These are phyloP conservation scores for Montipora capricornis DNA, from an alignment of 64 coral and sea anemone genomes.

Conservation along the genomic window DNA sequence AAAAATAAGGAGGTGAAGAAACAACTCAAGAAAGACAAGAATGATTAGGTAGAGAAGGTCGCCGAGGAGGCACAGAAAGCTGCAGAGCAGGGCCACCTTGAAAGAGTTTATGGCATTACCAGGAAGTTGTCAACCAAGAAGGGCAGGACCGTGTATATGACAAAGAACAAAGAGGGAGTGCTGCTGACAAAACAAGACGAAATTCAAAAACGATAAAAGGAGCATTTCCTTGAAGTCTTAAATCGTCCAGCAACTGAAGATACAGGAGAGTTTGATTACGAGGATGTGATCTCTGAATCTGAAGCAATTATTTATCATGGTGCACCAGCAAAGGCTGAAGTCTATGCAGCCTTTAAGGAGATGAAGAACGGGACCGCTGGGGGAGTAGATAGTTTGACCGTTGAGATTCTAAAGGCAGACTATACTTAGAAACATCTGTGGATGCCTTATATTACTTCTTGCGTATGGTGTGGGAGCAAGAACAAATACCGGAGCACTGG, in stretches of 20 bases:
- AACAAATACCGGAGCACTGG: constrained; percentile 14
- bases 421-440: no score
- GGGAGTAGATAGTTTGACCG: constrained; percentile 7
- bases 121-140: background rate
- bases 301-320: no score
- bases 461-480: background rate
- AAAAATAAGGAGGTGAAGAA: no score
- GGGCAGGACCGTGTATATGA: background rate
- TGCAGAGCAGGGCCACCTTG: no score
- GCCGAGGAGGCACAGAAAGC: no score
- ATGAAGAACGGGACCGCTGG: background rate
- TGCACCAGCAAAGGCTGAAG: no score
- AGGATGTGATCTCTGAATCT: no score
- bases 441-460: background rate
- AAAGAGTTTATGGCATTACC: background rate
- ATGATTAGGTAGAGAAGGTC: no score
- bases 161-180: background rate
- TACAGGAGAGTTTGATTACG: background rate
- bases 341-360: no score
- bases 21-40: no score
- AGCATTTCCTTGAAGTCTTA: constrained; percentile 35
- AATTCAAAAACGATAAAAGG: constrained; percentile 7
- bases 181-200: background rate
- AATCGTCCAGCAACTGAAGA: constrained; percentile 17
- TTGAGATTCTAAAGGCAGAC: no score